Evolutionary conservation across 2,888 invertebrate species (phyloP).

Genomic region (Ormyrus nitidulus): DNA sequence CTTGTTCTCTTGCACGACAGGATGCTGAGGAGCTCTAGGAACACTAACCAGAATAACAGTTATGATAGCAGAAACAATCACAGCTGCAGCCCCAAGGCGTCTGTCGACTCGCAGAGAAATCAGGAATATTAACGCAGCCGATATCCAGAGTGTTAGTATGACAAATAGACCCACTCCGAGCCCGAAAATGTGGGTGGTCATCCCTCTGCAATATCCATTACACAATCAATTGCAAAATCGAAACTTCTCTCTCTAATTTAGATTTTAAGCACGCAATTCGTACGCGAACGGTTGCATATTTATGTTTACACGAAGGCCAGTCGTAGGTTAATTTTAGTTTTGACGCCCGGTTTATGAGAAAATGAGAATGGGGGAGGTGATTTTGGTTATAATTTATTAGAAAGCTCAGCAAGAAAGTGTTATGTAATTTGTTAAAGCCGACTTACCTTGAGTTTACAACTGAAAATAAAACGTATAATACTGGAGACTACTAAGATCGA

Average conservation of each 20-base stretch:
- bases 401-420: not conserved
- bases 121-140: constrained; percentile 80
- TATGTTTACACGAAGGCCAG: too few species aligned
- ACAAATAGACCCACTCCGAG: constrained; percentile 83
- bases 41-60: constrained; percentile 80
- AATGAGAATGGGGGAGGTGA: too few species aligned
- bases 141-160: constrained; percentile 81
- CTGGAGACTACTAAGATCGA: constrained; percentile 1
- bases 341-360: too few species aligned
- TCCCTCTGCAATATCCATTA: constrained; percentile 57
- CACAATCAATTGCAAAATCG: not conserved
- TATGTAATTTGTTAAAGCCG: not conserved
- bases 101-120: constrained; percentile 82
- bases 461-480: constrained; percentile 9
- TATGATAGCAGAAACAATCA: constrained; percentile 77
- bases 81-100: constrained; percentile 80
- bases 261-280: not conserved
- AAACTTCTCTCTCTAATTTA: not conserved
- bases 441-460: constrained; percentile 4
- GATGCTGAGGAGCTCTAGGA: constrained; percentile 77
- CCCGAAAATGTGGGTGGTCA: constrained; percentile 74
- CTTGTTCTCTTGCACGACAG: constrained; percentile 74
- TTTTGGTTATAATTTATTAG: too few species aligned
- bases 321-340: too few species aligned
- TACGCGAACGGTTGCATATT: too few species aligned